phyloP scores from a whole-genome alignment of 2,888 invertebrate species.

The Pecten maximus region DNA sequence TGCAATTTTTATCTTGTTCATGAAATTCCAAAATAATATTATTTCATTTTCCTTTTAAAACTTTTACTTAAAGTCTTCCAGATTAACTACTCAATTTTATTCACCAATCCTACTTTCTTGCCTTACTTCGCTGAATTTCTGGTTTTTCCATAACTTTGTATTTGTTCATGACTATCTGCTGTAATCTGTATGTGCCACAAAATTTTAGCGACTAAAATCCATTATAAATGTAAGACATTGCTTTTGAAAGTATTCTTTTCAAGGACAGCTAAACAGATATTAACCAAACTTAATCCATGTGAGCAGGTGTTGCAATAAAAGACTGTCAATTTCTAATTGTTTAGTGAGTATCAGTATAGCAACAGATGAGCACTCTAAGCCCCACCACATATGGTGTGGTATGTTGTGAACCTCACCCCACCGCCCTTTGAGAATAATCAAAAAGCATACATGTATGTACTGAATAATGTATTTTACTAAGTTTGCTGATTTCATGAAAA shows the following conservation, averaged over 20 bases:
- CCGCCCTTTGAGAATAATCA: no score
- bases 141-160: not conserved
- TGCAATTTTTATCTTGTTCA: not conserved
- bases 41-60: not conserved
- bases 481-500: no score
- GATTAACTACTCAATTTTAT: not conserved
- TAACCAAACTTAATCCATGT: not conserved
- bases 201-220: not conserved
- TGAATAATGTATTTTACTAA: no score
- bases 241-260: not conserved
- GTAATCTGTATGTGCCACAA: not conserved
- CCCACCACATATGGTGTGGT: not conserved
- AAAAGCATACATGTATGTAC: no score
- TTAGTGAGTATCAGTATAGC: not conserved
- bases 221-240: not conserved
- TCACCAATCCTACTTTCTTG: not conserved
- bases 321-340: not conserved
- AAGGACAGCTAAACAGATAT: not conserved
- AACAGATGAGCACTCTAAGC: not conserved
- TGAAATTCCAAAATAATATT: not conserved
- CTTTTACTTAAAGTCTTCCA: slow-evolving; percentile 3
- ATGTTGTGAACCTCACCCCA: no score
- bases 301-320: not conserved
- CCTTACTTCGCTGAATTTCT: not conserved
- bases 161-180: not conserved